Conservation (phyloP, 2,888 invertebrate species). For the Loripinus fragilis region DNA sequence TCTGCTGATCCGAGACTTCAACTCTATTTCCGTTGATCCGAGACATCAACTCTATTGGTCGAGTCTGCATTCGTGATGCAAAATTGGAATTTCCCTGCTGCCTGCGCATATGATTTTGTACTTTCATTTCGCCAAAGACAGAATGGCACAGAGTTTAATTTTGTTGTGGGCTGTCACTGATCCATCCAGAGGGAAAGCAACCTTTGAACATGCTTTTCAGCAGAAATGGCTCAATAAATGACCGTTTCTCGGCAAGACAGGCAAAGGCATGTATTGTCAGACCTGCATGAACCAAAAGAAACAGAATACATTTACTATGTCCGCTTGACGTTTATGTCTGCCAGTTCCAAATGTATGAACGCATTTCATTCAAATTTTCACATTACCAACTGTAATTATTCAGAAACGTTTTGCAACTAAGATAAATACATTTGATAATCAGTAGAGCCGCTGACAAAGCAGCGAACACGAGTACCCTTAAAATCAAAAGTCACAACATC, state of each 20-base stretch:
- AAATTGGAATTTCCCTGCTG: no score
- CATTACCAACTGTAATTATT: no score
- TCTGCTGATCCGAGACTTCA: background rate
- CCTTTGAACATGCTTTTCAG: background rate
- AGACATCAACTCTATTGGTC: background rate
- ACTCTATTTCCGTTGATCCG: background rate
- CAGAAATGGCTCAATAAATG: slow-evolving; percentile 7
- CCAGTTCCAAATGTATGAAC: no score
- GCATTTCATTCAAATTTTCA: no score
- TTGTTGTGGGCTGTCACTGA: background rate
- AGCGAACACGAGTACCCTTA: no score
- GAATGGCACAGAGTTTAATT: slow-evolving; percentile 4
- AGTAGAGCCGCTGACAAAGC: no score
- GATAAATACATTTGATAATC: no score
- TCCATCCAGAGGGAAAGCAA: background rate
- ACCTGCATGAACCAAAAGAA: background rate
- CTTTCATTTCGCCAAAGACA: no score
- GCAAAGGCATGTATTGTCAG: slow-evolving; percentile 7
- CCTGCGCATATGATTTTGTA: no score
- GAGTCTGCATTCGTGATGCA: background rate
- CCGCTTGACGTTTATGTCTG: no score
- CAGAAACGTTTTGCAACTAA: no score
- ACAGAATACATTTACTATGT: background rate
- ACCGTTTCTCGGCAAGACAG: background rate
- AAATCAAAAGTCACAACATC: no score